These are phyloP conservation scores for Centruroides vittatus DNA, from an alignment of 1,140 invertebrate genomes.

Conservation along the genomic window DNA sequence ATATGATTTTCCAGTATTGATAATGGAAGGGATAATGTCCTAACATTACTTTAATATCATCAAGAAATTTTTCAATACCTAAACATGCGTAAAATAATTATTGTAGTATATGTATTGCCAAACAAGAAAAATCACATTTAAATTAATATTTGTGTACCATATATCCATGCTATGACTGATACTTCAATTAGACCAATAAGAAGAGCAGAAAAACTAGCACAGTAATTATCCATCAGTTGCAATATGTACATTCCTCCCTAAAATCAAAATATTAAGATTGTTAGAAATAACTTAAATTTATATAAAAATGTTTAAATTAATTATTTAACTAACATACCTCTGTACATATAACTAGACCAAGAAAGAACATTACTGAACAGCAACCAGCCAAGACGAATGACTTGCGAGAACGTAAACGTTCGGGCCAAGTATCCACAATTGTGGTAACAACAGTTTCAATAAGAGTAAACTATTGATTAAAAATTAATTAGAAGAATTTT, in stretches of 20 bases:
- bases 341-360: conserved; percentile 34
- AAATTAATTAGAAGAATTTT: neutral
- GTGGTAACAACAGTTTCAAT: conserved; percentile 25
- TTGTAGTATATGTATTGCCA: no score
- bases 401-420: conserved; percentile 19
- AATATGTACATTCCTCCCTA: conserved; percentile 39
- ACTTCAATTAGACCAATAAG: conserved; percentile 46
- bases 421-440: conserved; percentile 22
- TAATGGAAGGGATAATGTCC: conserved; percentile 50
- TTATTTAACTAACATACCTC: conserved; percentile 24
- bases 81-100: no score
- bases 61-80: conserved; percentile 59
- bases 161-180: conserved; percentile 62
- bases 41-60: conserved; percentile 60
- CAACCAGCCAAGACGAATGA: conserved; percentile 21
- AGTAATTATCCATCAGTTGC: conserved; percentile 38
- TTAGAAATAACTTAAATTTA: neutral
- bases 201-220: conserved; percentile 33
- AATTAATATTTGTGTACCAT: conserved; percentile 28
- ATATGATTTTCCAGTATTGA: conserved; percentile 62
- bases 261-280: no score
- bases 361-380: conserved; percentile 29
- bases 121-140: no score
- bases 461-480: conserved; percentile 26
- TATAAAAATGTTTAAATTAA: neutral